Base-by-base conservation (phyloP, 2,888 invertebrate species). In the Drosophila rellima region DNA sequence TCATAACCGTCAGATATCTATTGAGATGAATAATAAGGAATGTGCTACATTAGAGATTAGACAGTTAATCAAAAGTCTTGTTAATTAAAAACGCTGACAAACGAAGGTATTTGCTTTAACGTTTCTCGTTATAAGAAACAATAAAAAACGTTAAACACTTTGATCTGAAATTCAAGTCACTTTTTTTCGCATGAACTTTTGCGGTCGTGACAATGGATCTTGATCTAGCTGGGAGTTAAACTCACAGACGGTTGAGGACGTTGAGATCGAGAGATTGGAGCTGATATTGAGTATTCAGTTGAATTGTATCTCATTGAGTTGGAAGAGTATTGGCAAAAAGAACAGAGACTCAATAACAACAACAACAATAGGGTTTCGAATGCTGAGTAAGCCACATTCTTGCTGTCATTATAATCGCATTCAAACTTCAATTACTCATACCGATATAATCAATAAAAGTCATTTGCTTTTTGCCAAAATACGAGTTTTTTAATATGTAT, bases 141-240 rank as follows among this genome's bases (percentile, higher is more conserved):
- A 66, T 52, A 50, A 70, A 47, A 52, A 33, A 39, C 26, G 56
- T 47, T 47, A 52, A 63, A 59, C 39, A 55, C 54, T 57, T 26
- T 17, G 51, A 63, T 33, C 48, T 37, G 37, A 57, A 48, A 54
- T 55, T 74, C 42, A 47, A 72, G 59, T 55, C 31, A 62, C 20
- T 42, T 62, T 35, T 35, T 42, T 78, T 80, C 74, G 59, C 79
- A 77, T 79, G 69, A 78, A 78, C 79, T 67, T 80, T 66, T 70
- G 61, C 71, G 84, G 80, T 83, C 83, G 87, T 83, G 83, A 84
- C 84, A 87, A 82, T 83, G 84, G 80, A 70, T 74, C 74, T 83
- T 70, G 63, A 65, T 80, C 66, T 64, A 59, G 39, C 18, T 37
- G 47, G 35, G 56, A 50, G 72, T 40, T 64, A 39, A 45, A 52